Percentiles rank a stretch among this genome's conserved stretches.
Conservation (phyloP, 2,888 invertebrate genomes). For the Phortica magna region DNA sequence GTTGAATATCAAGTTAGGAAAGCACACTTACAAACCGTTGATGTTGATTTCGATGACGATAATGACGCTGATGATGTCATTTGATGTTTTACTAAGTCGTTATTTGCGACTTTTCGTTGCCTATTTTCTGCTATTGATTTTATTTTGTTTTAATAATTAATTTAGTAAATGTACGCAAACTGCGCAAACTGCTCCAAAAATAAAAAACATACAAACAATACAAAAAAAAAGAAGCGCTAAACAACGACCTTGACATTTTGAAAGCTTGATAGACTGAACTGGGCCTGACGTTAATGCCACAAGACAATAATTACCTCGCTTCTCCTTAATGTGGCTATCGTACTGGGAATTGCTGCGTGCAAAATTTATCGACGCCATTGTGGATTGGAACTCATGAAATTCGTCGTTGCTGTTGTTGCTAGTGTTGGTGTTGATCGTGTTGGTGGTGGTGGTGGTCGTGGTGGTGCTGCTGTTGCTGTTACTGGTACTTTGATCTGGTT, state of each 20-base stretch:
- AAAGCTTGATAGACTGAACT: neutral
- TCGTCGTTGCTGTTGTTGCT: slow-evolving; percentile 64
- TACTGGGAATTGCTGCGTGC: slow-evolving; percentile 89
- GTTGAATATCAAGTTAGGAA: slow-evolving; percentile 18
- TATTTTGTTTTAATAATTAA: slow-evolving; percentile 59
- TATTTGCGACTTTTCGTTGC: slow-evolving; percentile 19
- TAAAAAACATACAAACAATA: too few relatives aligned
- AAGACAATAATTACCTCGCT: slow-evolving; percentile 83
- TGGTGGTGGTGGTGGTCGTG: slow-evolving; percentile 45
- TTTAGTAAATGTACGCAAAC: slow-evolving; percentile 52
- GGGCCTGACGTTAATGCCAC: neutral
- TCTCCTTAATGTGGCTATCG: slow-evolving; percentile 91
- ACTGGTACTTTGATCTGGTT: slow-evolving; percentile 44
- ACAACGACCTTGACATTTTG: slow-evolving; percentile 62
- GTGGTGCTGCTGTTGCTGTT: slow-evolving; percentile 44
- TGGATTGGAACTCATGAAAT: slow-evolving; percentile 80
- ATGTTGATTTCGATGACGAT: slow-evolving; percentile 44
- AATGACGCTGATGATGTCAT: slow-evolving; percentile 60
- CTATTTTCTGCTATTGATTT: slow-evolving; percentile 55
- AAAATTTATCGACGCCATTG: slow-evolving; percentile 84
- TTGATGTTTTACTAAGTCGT: slow-evolving; percentile 39
- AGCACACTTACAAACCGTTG: slow-evolving; percentile 41
- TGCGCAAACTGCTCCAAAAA: slow-evolving; percentile 29
- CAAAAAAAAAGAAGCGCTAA: too few relatives aligned
- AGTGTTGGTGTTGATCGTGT: slow-evolving; percentile 54